Conservation (phyloP, 1,140 invertebrate genomes). For the Bombus balteatus region DNA sequence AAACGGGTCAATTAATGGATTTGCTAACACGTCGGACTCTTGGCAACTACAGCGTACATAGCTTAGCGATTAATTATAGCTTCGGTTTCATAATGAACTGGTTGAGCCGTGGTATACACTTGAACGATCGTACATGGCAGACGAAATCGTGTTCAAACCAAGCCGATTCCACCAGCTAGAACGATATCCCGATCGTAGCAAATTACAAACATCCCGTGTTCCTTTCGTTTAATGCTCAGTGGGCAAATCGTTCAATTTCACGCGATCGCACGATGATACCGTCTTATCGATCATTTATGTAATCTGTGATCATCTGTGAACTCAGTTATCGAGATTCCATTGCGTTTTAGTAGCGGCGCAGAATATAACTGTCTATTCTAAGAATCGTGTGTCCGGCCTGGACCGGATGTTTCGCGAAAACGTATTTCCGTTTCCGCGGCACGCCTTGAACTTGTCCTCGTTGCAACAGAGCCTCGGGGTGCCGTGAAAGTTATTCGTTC, state of each 20-base stretch:
- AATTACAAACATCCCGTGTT: neutral
- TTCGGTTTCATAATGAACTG: slow-evolving; percentile 31
- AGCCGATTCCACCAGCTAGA: neutral
- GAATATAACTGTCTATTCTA: neutral
- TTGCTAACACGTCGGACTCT: neutral
- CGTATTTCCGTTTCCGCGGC: slow-evolving; percentile 50
- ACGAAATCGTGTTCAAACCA: neutral
- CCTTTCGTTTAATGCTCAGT: neutral
- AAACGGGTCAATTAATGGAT: slow-evolving; percentile 31
- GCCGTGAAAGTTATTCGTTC: neutral
- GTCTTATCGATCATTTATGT: neutral
- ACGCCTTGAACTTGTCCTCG: slow-evolving; percentile 63
- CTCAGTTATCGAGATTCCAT: neutral
- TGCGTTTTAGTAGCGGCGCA: neutral
- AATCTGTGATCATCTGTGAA: neutral
- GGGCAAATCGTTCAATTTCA: neutral
- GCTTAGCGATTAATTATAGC: slow-evolving; percentile 44
- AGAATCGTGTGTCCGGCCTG: neutral
- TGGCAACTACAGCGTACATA: slow-evolving; percentile 25
- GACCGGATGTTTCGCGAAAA: neutral
- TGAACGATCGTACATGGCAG: neutral
- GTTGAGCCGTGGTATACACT: neutral
- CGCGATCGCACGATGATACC: neutral
- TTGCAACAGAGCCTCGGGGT: slow-evolving; percentile 6
- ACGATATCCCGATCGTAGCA: neutral